Evolutionary conservation across 2,888 invertebrate species (phyloP).

Genomic region (Meganola albula): DNA sequence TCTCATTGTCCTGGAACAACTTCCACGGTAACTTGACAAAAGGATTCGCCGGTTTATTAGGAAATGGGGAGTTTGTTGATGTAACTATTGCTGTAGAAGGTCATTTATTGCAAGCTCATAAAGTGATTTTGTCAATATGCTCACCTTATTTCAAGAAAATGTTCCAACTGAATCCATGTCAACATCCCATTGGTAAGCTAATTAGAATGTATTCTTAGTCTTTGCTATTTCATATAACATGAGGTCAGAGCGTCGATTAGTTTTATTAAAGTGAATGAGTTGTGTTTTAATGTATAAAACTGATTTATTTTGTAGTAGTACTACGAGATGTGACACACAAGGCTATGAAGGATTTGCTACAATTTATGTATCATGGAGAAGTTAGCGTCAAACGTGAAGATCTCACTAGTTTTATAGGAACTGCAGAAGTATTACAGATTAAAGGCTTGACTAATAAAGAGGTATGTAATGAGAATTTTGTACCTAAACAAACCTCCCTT

Average conservation of each 20-base stretch:
- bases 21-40: conserved; percentile 83
- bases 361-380: conserved; percentile 87
- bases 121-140: conserved; percentile 83
- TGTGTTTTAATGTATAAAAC: not conserved
- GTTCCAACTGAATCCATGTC: conserved; percentile 81
- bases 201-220: conserved; percentile 2
- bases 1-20: conserved; percentile 85
- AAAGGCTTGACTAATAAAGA: conserved; percentile 82
- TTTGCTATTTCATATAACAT: no score
- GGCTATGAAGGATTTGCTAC: conserved; percentile 83
- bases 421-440: conserved; percentile 84
- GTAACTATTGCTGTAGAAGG: conserved; percentile 81
- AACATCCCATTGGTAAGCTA: conserved; percentile 79
- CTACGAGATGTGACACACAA: conserved; percentile 83
- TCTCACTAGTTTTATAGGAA: conserved; percentile 83
- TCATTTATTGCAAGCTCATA: conserved; percentile 82
- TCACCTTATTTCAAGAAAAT: conserved; percentile 84
- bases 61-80: conserved; percentile 79
- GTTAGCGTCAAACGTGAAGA: conserved; percentile 85
- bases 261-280: no score
- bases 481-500: no score
- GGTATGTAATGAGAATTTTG: conserved; percentile 45
- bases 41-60: conserved; percentile 79
- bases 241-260: no score
- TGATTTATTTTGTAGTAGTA: conserved; percentile 73